Evolutionary conservation across 2,888 invertebrate genomes (phyloP).

Genomic region (Lycaena phlaeas): DNA sequence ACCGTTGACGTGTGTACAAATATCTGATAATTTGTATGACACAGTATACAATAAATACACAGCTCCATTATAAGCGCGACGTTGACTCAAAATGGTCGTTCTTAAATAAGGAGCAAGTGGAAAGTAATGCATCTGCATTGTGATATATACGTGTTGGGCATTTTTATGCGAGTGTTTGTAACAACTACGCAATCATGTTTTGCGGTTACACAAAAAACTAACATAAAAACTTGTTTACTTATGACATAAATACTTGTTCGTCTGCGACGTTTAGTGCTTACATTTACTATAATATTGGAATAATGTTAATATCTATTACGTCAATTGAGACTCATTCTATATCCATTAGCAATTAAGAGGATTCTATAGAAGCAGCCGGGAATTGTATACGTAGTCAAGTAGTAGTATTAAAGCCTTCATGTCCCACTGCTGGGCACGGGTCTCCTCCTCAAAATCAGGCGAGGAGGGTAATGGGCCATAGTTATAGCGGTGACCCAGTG

Average conservation of each 20-base stretch:
- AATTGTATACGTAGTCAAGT: no score
- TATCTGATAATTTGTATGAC: conserved; percentile 15
- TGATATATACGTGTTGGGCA: neutral
- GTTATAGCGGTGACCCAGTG: no score
- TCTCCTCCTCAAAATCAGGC: no score
- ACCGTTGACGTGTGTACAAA: conserved; percentile 15
- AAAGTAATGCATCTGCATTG: conserved; percentile 8
- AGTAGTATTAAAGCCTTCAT: no score
- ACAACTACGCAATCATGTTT: conserved; percentile 3
- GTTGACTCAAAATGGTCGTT: conserved; percentile 35
- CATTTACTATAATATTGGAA: neutral
- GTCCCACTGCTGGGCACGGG: no score
- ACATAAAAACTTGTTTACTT: conserved; percentile 6
- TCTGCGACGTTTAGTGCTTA: neutral
- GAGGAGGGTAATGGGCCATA: no score
- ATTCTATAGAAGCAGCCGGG: no score
- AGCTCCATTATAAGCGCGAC: conserved; percentile 31
- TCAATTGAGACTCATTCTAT: no score
- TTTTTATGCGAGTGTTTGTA: neutral
- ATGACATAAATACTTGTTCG: neutral
- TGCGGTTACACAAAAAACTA: neutral
- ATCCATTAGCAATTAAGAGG: no score
- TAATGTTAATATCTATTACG: neutral
- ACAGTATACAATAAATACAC: conserved; percentile 37
- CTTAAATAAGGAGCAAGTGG: conserved; percentile 29